Percentiles rank a stretch among this genome's conserved stretches.
phyloP scores from a whole-genome alignment of 2,888 invertebrate genomes.

The Cosmorhoe ocellata region DNA sequence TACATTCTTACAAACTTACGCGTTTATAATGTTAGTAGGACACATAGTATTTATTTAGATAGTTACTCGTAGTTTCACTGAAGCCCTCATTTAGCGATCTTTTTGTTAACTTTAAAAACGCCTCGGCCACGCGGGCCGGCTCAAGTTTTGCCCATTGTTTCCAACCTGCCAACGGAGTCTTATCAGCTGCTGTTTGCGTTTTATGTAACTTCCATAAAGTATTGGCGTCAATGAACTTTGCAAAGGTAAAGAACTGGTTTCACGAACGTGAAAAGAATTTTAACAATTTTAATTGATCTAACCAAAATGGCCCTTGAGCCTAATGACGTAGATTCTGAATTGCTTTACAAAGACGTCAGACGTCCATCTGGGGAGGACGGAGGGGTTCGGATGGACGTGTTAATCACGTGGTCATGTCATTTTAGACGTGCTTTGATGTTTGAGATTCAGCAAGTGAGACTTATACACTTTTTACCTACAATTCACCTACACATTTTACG shows the following conservation, averaged over 20 bases:
- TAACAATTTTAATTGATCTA: conserved; percentile 19
- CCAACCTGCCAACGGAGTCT: too few species aligned
- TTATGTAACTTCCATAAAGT: conserved; percentile 1
- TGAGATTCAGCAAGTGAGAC: too few species aligned
- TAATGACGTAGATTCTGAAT: neutral
- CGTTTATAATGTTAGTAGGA: too few species aligned
- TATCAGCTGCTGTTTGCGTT: neutral
- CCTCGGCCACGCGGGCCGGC: too few species aligned
- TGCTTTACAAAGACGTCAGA: neutral
- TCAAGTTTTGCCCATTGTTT: too few species aligned
- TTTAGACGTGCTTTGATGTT: neutral
- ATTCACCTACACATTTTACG: too few species aligned
- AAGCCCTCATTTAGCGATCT: too few species aligned
- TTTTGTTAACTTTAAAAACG: too few species aligned
- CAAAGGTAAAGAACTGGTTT: conserved; percentile 39
- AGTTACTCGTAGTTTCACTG: too few species aligned
- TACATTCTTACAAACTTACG: too few species aligned
- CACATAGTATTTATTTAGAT: too few species aligned
- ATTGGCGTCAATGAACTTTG: conserved; percentile 40
- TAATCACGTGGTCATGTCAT: neutral
- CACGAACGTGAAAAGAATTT: conserved; percentile 36
- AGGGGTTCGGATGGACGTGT: neutral
- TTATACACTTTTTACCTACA: too few species aligned
- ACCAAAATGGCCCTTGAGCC: conserved; percentile 10
- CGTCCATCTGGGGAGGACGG: neutral